Evolutionary conservation across 1,140 invertebrate genomes (phyloP).

Genomic region (Heliconius melpomene): DNA sequence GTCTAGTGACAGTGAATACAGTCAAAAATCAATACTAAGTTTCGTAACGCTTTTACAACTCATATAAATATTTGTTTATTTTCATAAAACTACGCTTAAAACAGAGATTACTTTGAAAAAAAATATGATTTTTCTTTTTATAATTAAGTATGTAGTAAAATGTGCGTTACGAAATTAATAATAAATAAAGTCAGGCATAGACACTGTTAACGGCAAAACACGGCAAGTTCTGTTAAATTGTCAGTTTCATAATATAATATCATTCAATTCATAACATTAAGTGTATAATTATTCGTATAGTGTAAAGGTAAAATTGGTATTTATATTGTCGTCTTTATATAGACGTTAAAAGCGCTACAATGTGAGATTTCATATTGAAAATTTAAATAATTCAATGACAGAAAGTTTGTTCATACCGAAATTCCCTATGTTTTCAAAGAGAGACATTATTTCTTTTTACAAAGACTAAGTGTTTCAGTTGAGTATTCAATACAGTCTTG

Average conservation of each 20-base stretch:
- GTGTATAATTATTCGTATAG: neutral
- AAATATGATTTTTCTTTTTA: neutral
- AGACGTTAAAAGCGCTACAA: conserved; percentile 5
- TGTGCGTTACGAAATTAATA: neutral
- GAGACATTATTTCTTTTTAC: neutral
- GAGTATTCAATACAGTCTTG: conserved; percentile 53
- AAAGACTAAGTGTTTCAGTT: neutral
- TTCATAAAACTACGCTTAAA: neutral
- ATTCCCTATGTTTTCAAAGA: neutral
- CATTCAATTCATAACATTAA: neutral
- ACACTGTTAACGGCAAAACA: neutral
- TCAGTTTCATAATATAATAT: neutral
- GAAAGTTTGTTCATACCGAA: neutral
- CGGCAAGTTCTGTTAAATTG: conserved; percentile 2
- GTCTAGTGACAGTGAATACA: neutral
- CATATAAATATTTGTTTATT: neutral
- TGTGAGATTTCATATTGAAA: neutral
- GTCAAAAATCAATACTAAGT: neutral
- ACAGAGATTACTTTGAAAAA: neutral
- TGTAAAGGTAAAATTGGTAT: conserved; percentile 5
- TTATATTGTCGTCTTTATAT: neutral
- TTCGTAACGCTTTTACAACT: neutral
- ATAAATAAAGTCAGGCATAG: neutral
- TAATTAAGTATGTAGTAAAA: neutral
- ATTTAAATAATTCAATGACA: neutral